A percentile compares a stretch with the other conserved stretches of the same genome.
Conservation (phyloP, 2,797 vertebrate genomes). For the Vireo griseus region DNA sequence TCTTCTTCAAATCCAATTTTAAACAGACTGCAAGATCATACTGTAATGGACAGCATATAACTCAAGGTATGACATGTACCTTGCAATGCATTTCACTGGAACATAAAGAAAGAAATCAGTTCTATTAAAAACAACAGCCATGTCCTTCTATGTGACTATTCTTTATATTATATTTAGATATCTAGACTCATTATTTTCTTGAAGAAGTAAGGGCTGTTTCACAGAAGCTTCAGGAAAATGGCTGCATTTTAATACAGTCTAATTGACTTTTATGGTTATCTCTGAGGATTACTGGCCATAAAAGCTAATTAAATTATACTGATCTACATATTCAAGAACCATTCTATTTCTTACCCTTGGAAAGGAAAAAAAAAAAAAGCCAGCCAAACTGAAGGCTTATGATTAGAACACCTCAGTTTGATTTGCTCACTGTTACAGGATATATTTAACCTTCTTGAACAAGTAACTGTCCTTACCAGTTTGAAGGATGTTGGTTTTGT, state of each 20-base stretch:
- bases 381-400: neutral
- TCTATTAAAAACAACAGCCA: neutral
- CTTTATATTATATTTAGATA: slow-evolving; percentile 7
- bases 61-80: neutral
- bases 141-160: neutral
- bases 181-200: slow-evolving; percentile 3
- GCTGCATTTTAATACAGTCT: slow-evolving; percentile 67
- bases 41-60: neutral
- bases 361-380: neutral
- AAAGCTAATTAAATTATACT: slow-evolving; percentile 77
- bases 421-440: neutral
- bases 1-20: slow-evolving; percentile 26
- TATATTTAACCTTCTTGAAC: neutral
- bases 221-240: slow-evolving; percentile 56
- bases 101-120: neutral
- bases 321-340: slow-evolving; percentile 71
- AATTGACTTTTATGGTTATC: slow-evolving; percentile 70
- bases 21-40: neutral
- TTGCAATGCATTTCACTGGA: neutral
- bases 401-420: neutral
- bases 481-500: neutral
- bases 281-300: slow-evolving; percentile 67
- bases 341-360: slow-evolving; percentile 22
- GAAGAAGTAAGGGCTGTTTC: slow-evolving; percentile 26
- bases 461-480: neutral